phyloP scores from a whole-genome alignment of 2,797 vertebrate genomes.

The Erethizon dorsatum region DNA sequence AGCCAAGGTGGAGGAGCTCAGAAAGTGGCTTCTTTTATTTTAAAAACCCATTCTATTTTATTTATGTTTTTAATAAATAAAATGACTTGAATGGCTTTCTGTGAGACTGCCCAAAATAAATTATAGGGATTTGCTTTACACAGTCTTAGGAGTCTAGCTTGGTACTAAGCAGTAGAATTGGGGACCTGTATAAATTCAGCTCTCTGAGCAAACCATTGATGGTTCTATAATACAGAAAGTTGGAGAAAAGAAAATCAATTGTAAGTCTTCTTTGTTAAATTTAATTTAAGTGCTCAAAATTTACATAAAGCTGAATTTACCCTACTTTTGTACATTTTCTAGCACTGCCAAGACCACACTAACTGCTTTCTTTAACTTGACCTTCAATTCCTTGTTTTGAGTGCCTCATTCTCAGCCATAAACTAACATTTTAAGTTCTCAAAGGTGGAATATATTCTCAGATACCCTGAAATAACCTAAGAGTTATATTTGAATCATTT shows the following conservation, averaged over 20 bases:
- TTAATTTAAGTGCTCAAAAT: conserved; percentile 31
- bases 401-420: neutral
- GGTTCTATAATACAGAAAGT: neutral
- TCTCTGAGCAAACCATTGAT: neutral
- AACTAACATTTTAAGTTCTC: conserved; percentile 42
- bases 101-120: conserved; percentile 66
- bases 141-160: neutral
- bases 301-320: neutral
- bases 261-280: neutral
- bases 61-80: conserved; percentile 74
- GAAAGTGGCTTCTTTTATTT: conserved; percentile 22
- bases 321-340: neutral
- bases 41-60: neutral
- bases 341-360: neutral
- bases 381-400: conserved; percentile 21
- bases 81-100: conserved; percentile 66
- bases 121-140: conserved; percentile 39
- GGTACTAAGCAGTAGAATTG: neutral
- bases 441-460: conserved; percentile 5
- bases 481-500: conserved; percentile 26
- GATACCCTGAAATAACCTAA: neutral
- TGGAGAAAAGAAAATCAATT: neutral
- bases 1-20: neutral
- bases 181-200: neutral
- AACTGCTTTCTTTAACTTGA: conserved; percentile 40